These are phyloP conservation scores for Tyrophagus putrescentiae DNA, from an alignment of 1,140 invertebrate species.

Conservation along the genomic window DNA sequence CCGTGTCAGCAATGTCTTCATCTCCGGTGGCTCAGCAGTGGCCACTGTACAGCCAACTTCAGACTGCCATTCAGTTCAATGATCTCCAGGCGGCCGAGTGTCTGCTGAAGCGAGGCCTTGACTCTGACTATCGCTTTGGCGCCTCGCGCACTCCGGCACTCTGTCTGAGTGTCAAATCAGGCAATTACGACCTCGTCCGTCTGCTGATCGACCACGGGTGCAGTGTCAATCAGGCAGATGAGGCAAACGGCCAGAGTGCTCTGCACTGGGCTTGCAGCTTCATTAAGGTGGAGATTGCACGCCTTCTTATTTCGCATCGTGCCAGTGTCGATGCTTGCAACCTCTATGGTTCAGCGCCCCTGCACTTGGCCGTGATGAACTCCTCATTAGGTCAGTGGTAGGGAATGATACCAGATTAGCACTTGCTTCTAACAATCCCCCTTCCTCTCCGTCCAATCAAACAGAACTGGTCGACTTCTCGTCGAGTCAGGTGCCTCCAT, in stretches of 20 bases:
- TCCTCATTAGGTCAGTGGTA: slow-evolving; percentile 16
- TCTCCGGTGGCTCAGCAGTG: slow-evolving; percentile 10
- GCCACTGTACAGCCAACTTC: slow-evolving; percentile 16
- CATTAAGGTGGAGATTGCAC: slow-evolving; percentile 26
- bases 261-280: slow-evolving; percentile 29
- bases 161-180: slow-evolving; percentile 30
- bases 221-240: slow-evolving; percentile 20
- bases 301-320: slow-evolving; percentile 24
- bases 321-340: slow-evolving; percentile 27
- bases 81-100: slow-evolving; percentile 24
- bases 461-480: slow-evolving; percentile 27
- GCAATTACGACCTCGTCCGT: slow-evolving; percentile 29
- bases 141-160: slow-evolving; percentile 29
- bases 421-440: background rate
- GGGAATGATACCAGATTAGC: no score
- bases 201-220: slow-evolving; percentile 27
- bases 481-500: slow-evolving; percentile 22
- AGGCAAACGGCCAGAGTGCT: slow-evolving; percentile 6
- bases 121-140: slow-evolving; percentile 30
- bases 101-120: slow-evolving; percentile 28
- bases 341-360: slow-evolving; percentile 34
- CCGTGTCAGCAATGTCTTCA: no score
- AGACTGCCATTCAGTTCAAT: slow-evolving; percentile 29
- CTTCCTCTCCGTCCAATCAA: background rate
- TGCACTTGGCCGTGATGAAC: slow-evolving; percentile 60